A percentile compares a stretch with the other conserved stretches of the same genome.
phyloP scores from a whole-genome alignment of 2,888 invertebrate genomes.

The Myopa testacea region DNA sequence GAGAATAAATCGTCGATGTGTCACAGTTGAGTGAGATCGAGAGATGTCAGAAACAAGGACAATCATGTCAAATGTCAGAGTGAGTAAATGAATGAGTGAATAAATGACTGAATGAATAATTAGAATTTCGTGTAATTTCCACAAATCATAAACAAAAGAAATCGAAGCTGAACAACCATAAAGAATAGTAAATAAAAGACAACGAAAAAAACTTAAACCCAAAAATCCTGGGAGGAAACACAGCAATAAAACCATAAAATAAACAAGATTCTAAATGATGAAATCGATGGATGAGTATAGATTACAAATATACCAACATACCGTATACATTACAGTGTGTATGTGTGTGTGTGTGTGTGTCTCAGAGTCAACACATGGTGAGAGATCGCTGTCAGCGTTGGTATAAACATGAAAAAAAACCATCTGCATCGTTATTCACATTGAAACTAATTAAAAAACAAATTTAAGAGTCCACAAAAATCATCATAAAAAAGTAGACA shows the following conservation, averaged over 20 bases:
- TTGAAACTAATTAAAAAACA: too few species aligned
- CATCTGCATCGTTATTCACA: too few species aligned
- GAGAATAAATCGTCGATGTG: not conserved
- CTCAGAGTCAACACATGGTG: too few species aligned
- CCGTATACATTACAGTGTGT: too few species aligned
- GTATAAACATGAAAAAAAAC: too few species aligned
- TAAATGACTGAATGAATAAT: not conserved
- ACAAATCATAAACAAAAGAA: slow-evolving; percentile 25
- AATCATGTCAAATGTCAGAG: slow-evolving; percentile 14
- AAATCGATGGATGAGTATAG: not conserved
- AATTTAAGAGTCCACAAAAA: too few species aligned
- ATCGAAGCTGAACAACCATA: too few species aligned
- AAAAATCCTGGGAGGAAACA: not conserved
- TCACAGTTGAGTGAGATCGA: slow-evolving; percentile 6
- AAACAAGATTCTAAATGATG: not conserved
- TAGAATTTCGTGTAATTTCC: slow-evolving; percentile 17
- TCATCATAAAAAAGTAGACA: too few species aligned
- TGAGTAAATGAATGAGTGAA: not conserved
- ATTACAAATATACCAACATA: too few species aligned
- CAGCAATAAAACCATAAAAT: not conserved
- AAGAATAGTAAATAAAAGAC: not conserved
- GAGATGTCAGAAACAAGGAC: slow-evolving; percentile 17
- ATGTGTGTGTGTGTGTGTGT: too few species aligned
- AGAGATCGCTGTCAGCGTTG: too few species aligned
- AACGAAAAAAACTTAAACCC: not conserved